Percentiles rank a stretch among this genome's conserved stretches.
Conservation (phyloP, 2,113 vertebrate species). For the Engystomops pustulosus region DNA sequence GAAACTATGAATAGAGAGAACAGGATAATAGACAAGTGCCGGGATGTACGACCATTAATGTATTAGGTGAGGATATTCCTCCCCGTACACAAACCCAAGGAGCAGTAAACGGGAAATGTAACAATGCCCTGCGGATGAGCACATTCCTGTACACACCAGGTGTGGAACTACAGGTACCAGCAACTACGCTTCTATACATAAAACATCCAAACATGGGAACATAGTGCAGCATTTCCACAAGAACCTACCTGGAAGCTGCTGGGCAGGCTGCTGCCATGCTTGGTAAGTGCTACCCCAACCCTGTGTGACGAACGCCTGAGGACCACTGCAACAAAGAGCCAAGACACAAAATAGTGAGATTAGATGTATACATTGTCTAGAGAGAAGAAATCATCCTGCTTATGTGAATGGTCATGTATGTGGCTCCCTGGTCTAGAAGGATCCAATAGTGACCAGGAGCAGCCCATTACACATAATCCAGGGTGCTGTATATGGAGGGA, state of each 20-base stretch:
- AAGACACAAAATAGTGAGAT: too few relatives aligned
- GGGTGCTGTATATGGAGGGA: too few relatives aligned
- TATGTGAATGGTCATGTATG: too few relatives aligned
- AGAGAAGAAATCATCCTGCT: too few relatives aligned
- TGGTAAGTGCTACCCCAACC: constrained; percentile 96
- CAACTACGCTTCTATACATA: too few relatives aligned
- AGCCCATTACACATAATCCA: too few relatives aligned
- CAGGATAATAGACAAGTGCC: not conserved
- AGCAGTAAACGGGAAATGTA: not conserved
- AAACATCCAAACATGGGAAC: not conserved
- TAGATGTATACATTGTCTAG: too few relatives aligned
- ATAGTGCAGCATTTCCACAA: too few relatives aligned
- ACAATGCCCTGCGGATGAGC: not conserved
- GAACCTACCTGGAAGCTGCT: constrained; percentile 91
- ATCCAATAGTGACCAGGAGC: too few relatives aligned
- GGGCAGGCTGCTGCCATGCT: constrained; percentile 94
- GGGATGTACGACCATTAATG: not conserved
- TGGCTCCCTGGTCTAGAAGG: too few relatives aligned
- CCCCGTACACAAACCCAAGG: too few relatives aligned
- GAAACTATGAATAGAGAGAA: constrained; percentile 43
- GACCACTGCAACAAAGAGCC: too few relatives aligned
- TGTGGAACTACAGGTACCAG: constrained; percentile 16
- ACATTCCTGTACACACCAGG: not conserved
- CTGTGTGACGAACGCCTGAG: constrained; percentile 84
- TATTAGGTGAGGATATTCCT: not conserved